Conservation (phyloP, 2,113 vertebrate species). For the Symphodus melops region DNA sequence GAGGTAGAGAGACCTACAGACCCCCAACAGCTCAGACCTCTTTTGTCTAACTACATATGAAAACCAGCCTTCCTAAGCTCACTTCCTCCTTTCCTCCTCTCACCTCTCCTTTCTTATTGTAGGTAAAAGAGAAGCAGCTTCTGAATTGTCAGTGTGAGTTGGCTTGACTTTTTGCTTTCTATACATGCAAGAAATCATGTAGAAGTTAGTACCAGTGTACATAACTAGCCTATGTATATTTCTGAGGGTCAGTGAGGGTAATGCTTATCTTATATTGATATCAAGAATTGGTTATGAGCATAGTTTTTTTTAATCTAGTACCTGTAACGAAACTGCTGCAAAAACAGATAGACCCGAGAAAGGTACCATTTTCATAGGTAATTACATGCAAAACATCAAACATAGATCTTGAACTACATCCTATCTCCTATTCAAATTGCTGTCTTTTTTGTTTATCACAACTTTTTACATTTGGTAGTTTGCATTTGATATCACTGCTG, state of each 20-base stretch:
- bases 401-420: background rate
- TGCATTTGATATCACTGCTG: conserved; percentile 28
- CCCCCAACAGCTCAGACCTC: conserved; percentile 67
- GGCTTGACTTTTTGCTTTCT: conserved; percentile 68
- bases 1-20: conserved; percentile 82
- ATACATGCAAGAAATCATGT: conserved; percentile 39
- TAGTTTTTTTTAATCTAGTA: no score
- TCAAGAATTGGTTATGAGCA: no score
- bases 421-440: background rate
- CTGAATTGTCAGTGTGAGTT: conserved; percentile 86
- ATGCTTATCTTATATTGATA: background rate
- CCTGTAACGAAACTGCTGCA: no score
- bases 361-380: no score
- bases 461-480: background rate
- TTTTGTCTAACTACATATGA: conserved; percentile 68
- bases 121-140: conserved; percentile 79
- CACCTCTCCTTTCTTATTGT: conserved; percentile 75
- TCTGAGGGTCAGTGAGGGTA: background rate
- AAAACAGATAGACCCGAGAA: no score
- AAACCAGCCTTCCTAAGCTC: conserved; percentile 45
- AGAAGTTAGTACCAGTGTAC: conserved; percentile 6
- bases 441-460: background rate
- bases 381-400: no score
- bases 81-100: conserved; percentile 46
- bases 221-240: background rate